Evolutionary conservation across 2,888 invertebrate species (phyloP).

Genomic region (Microctonus brassicae): DNA sequence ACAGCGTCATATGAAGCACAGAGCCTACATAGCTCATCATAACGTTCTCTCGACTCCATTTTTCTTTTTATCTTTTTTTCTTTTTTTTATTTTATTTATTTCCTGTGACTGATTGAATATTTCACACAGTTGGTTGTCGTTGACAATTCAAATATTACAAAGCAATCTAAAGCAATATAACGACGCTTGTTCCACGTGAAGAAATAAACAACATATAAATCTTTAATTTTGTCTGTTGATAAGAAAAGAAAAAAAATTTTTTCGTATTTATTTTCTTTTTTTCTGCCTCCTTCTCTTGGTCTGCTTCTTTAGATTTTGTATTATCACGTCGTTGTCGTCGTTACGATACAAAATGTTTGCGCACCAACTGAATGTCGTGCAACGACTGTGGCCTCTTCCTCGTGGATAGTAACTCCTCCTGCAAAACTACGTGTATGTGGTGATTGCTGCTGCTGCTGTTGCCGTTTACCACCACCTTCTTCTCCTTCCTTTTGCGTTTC

Average conservation of each 20-base stretch:
- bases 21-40: conserved; percentile 69
- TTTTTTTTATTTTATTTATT: conserved; percentile 32
- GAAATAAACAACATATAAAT: too few species aligned
- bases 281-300: not conserved
- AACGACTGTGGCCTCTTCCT: conserved; percentile 53
- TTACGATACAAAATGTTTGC: conserved; percentile 24
- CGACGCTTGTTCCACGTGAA: not conserved
- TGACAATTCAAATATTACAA: too few species aligned
- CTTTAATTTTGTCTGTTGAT: too few species aligned
- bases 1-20: conserved; percentile 70
- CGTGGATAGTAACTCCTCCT: conserved; percentile 46
- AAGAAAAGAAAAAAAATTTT: too few species aligned
- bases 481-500: conserved; percentile 36
- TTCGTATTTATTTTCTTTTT: too few species aligned
- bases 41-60: conserved; percentile 67
- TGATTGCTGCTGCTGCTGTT: conserved; percentile 24
- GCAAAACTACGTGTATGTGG: conserved; percentile 34
- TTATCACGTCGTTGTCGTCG: not conserved
- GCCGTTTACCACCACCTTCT: conserved; percentile 31
- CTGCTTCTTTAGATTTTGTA: not conserved
- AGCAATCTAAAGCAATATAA: not conserved
- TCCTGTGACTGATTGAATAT: not conserved
- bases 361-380: conserved; percentile 47
- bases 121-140: conserved; percentile 16
- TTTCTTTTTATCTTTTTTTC: conserved; percentile 27